Evolutionary conservation across 2,113 vertebrate species (phyloP), one percentile per base, ranked within the genome.

Genomic region (Ifrita kowaldi): DNA sequence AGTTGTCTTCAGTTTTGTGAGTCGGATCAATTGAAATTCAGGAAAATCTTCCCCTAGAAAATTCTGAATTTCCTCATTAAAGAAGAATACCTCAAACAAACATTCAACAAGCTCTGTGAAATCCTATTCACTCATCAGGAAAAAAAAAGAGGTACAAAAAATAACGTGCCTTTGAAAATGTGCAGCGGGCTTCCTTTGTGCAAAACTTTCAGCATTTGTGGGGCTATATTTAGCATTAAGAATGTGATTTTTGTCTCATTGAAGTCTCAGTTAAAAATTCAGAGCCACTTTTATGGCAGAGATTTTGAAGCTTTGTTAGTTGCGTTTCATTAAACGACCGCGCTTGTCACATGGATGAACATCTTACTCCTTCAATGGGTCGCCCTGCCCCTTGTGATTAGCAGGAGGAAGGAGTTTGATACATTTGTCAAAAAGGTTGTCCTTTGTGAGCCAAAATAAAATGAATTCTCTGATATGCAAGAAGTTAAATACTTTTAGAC

Each of bases 371-470:
- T 91, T 76, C 62, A 65, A 57, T 53, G 91, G 91, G 52, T 69
- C 2, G 7, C 26, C 60, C 81, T 95, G 84, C 73, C 94, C 94
- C 94, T 94, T 84, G 93, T 92, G 94, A 92, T 90, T 94, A 92
- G 90, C 87, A 90, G 73, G 37, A 9, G 23, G 93, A 95, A 94
- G 69, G 3, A 4, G 87, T 94, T 93, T 97, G 89, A 95, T 95
- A 37, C 57, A 68, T 95, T 93, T 92, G 69, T 96, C 84, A 93
- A 49, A 96, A 89, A 78, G 74, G 26, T 41, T 93, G 65, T 92
- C 81, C 77, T 96, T 60, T 89, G 69, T 93, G 77, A 96, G 77
- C 73, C 89, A 94, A 95, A 96, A 89, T 57, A 76, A 68, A 91
- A 79, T 0, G 3, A 47, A 22, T 44, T 82, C 44, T 95, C 65